These are phyloP conservation scores for Entomobrya proxima DNA, from an alignment of 2,888 invertebrate genomes.

Conservation along the genomic window DNA sequence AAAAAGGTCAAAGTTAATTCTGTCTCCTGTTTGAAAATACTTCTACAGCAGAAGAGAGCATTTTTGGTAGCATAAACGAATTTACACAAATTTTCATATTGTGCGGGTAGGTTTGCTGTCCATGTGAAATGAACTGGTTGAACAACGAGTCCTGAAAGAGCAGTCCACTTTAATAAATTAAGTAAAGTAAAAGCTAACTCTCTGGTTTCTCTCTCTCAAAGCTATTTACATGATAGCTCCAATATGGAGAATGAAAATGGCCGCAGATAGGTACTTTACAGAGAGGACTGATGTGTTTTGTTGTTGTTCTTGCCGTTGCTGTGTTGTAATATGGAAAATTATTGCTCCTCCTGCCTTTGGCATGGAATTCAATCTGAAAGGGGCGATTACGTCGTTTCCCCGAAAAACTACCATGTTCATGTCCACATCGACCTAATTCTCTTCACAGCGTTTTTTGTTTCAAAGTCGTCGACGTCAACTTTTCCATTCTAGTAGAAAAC, in stretches of 20 bases:
- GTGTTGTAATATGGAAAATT: slow-evolving; percentile 27
- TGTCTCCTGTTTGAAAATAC: background rate
- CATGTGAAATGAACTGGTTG: background rate
- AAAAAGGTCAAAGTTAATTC: slow-evolving; percentile 49
- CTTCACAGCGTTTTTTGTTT: slow-evolving; percentile 33
- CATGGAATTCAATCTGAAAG: slow-evolving; percentile 51
- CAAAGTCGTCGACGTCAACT: slow-evolving; percentile 11
- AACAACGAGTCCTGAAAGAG: slow-evolving; percentile 14
- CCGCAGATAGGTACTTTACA: background rate
- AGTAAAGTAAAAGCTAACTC: slow-evolving; percentile 21
- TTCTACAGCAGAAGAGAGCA: too few species aligned
- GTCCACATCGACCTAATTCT: slow-evolving; percentile 43
- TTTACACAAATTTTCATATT: background rate
- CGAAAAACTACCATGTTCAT: slow-evolving; percentile 28
- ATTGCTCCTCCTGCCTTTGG: slow-evolving; percentile 41
- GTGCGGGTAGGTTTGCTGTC: background rate
- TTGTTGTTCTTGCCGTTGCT: background rate
- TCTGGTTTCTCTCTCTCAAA: too few species aligned
- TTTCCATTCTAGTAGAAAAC: background rate
- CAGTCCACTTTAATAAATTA: slow-evolving; percentile 60
- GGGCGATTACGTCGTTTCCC: slow-evolving; percentile 33
- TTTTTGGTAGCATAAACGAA: too few species aligned
- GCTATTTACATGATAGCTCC: slow-evolving; percentile 37
- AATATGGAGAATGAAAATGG: background rate
- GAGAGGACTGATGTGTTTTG: background rate